phyloP scores from a whole-genome alignment of 2,113 vertebrate genomes.

The Petroica traversi region DNA sequence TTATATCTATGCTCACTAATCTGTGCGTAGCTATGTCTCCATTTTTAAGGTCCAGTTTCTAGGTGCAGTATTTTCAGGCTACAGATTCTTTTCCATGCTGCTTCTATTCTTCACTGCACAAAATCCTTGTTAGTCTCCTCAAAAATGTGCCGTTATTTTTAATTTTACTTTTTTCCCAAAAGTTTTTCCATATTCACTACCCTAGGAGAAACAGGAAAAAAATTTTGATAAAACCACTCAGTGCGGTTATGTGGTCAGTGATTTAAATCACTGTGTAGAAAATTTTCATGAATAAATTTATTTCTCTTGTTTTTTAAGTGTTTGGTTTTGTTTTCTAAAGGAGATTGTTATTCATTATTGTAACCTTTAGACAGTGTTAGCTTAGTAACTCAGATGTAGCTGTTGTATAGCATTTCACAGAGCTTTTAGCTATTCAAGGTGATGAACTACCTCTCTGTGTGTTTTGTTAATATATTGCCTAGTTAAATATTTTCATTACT shows the following conservation, averaged over 20 bases:
- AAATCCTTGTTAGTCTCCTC: not conserved
- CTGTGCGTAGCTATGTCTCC: not conserved
- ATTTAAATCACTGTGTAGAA: not conserved
- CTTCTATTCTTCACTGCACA: not conserved
- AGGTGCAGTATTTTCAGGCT: not conserved
- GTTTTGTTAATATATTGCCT: not conserved
- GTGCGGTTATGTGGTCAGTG: not conserved
- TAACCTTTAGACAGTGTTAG: not conserved
- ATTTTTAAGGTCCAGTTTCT: not conserved
- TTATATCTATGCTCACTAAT: not conserved
- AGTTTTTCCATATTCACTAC: not conserved
- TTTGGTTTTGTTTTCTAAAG: not conserved
- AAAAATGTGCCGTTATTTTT: not conserved
- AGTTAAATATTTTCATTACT: not conserved
- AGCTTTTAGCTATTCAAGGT: not conserved
- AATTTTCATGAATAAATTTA: not conserved
- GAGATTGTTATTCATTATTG: not conserved
- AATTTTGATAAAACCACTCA: not conserved
- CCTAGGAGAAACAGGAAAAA: not conserved
- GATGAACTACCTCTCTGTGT: not conserved
- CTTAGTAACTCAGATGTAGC: not conserved
- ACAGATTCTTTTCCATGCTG: not conserved
- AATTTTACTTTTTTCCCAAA: not conserved
- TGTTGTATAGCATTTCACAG: not conserved
- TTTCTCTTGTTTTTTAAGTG: not conserved